A percentile compares a stretch with the other conserved stretches of the same genome.
Evolutionary conservation across 2,888 invertebrate genomes (phyloP).

Genomic region (Eupithecia abbreviata): DNA sequence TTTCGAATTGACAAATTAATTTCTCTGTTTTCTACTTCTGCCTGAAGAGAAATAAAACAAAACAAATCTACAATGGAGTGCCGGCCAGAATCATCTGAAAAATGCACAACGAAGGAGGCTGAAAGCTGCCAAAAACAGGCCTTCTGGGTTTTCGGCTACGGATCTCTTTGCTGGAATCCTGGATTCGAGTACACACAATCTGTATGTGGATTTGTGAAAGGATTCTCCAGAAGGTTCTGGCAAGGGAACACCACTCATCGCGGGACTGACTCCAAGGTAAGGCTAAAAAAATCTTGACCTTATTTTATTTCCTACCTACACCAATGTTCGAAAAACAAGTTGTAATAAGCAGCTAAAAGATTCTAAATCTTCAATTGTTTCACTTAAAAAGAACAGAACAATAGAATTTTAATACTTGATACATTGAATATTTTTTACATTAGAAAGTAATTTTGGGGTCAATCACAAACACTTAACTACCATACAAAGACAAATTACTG

Average conservation of each 20-base stretch:
- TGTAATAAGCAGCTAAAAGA: not conserved
- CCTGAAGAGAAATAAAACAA: not conserved
- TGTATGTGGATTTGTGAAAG: conserved; percentile 91
- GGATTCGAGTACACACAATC: conserved; percentile 93
- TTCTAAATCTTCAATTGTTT: not conserved
- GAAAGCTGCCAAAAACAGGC: conserved; percentile 67
- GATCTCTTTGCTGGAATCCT: conserved; percentile 97
- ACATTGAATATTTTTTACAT: not conserved
- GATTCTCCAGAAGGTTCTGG: conserved; percentile 95
- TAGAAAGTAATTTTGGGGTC: not conserved
- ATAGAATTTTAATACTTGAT: not conserved
- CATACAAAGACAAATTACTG: not conserved
- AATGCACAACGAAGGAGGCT: conserved; percentile 23
- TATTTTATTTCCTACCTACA: conserved; percentile 8
- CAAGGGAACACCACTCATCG: conserved; percentile 94
- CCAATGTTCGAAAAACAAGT: not conserved
- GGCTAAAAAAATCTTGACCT: conserved; percentile 5
- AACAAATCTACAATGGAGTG: conserved; percentile 33
- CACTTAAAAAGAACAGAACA: not conserved
- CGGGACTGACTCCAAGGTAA: conserved; percentile 89
- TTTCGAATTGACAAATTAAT: not conserved
- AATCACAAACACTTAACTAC: not conserved
- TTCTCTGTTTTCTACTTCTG: not conserved
- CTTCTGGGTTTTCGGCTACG: conserved; percentile 97
- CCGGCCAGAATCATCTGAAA: conserved; percentile 27